Conservation (phyloP, 2,113 vertebrate species). For the Salvelinus alpinus region DNA sequence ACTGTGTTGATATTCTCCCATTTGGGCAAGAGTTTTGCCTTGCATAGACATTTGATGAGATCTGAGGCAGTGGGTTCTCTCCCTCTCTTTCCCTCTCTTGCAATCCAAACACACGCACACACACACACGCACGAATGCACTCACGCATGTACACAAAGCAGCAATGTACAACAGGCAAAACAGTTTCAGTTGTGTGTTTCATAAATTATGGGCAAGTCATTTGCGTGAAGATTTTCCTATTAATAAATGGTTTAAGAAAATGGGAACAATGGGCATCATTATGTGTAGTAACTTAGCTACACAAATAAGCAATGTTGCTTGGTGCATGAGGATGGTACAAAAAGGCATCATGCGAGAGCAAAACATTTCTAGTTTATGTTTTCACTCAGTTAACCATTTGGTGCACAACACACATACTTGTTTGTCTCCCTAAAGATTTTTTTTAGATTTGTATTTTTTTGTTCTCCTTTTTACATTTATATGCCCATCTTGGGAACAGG, state of each 20-base stretch:
- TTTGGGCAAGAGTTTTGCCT: neutral
- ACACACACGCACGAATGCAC: neutral
- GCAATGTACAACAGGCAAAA: neutral
- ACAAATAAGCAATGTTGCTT: slow-evolving; percentile 78
- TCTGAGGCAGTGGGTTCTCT: no score
- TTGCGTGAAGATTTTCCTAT: slow-evolving; percentile 54
- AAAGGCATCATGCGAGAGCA: neutral
- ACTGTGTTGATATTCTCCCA: slow-evolving; percentile 24
- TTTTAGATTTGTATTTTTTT: neutral
- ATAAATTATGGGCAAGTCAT: slow-evolving; percentile 59
- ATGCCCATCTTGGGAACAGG: slow-evolving; percentile 1
- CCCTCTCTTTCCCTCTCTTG: no score
- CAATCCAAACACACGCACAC: neutral
- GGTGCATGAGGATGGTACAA: slow-evolving; percentile 57
- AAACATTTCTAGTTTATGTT: slow-evolving; percentile 27
- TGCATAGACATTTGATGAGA: neutral
- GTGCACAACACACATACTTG: neutral
- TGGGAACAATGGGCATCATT: slow-evolving; percentile 63
- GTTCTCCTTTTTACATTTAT: neutral
- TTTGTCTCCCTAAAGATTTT: neutral
- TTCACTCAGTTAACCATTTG: slow-evolving; percentile 5
- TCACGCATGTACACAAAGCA: neutral
- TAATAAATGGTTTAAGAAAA: slow-evolving; percentile 57
- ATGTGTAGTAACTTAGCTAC: slow-evolving; percentile 67
- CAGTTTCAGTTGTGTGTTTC: slow-evolving; percentile 22